Evolutionary conservation across 2,888 invertebrate genomes (phyloP).

Genomic region (Spodoptera exigua): DNA sequence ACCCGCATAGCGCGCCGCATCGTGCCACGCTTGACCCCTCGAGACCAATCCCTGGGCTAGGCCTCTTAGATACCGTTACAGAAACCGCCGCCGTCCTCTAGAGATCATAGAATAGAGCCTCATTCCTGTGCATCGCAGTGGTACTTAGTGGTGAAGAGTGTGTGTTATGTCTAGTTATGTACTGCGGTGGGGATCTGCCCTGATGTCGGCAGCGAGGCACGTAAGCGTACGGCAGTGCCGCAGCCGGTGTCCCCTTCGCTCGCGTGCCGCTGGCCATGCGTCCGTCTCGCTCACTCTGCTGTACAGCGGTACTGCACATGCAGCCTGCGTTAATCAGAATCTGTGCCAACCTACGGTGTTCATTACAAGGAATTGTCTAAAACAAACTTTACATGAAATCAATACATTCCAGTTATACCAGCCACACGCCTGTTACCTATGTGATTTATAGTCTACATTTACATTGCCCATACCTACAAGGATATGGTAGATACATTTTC

Average conservation of each 20-base stretch:
- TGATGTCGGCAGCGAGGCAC: conserved; percentile 29
- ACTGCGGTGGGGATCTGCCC: conserved; percentile 47
- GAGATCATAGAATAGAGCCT: conserved; percentile 43
- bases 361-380: conserved; percentile 38
- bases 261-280: conserved; percentile 59
- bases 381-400: conserved; percentile 38
- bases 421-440: conserved; percentile 25
- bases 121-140: conserved; percentile 58
- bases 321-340: conserved; percentile 76
- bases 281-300: conserved; percentile 74
- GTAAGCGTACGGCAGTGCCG: conserved; percentile 68
- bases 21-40: conserved; percentile 53
- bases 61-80: conserved; percentile 42
- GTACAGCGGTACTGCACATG: conserved; percentile 76
- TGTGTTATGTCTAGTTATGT: conserved; percentile 51
- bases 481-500: conserved; percentile 44
- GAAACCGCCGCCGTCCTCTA: conserved; percentile 34
- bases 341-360: conserved; percentile 65
- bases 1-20: conserved; percentile 49
- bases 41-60: conserved; percentile 36
- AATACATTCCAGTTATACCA: conserved; percentile 34
- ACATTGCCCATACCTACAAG: conserved; percentile 22
- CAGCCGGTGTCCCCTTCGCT: conserved; percentile 77
- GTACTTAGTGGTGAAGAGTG: conserved; percentile 53
- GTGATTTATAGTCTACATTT: conserved; percentile 33